A percentile compares a stretch with the other conserved stretches of the same genome.
These are phyloP conservation scores for Caenorhabditis angaria DNA, from an alignment of 2,888 invertebrate species.

Conservation along the genomic window DNA sequence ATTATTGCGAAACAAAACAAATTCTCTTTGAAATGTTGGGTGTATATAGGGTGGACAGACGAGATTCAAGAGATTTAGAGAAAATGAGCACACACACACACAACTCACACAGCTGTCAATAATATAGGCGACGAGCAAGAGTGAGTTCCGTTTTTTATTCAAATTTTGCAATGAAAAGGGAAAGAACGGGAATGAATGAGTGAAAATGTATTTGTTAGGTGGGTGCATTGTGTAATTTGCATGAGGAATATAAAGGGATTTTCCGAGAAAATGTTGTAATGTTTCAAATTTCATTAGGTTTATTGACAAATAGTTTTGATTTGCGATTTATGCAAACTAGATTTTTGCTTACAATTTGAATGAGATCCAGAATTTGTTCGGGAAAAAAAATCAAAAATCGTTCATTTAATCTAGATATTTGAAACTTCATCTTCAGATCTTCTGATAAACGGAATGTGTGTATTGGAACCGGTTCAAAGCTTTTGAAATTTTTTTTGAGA, in stretches of 20 bases:
- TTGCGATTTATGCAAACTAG: no score
- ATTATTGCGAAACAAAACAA: neutral
- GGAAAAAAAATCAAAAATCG: no score
- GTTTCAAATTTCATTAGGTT: no score
- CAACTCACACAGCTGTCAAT: conserved; percentile 7
- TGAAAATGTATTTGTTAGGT: neutral
- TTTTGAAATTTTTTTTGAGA: no score
- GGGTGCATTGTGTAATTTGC: neutral
- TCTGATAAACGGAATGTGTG: no score
- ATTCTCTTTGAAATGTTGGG: neutral
- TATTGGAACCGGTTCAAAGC: no score
- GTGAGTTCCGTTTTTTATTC: conserved; percentile 5
- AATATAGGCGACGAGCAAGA: neutral
- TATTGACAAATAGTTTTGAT: neutral
- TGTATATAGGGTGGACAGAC: neutral
- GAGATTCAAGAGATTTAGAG: neutral
- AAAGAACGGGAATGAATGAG: neutral
- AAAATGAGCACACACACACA: conserved; percentile 6
- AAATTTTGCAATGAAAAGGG: conserved; percentile 5
- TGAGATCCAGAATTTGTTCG: no score
- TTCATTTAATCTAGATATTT: no score
- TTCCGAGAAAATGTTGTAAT: neutral
- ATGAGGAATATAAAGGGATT: neutral
- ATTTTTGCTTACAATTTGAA: no score
- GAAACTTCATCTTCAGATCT: no score